Base-by-base conservation (phyloP, 2,797 vertebrate species). In the Micropoecilia bifurca region DNA sequence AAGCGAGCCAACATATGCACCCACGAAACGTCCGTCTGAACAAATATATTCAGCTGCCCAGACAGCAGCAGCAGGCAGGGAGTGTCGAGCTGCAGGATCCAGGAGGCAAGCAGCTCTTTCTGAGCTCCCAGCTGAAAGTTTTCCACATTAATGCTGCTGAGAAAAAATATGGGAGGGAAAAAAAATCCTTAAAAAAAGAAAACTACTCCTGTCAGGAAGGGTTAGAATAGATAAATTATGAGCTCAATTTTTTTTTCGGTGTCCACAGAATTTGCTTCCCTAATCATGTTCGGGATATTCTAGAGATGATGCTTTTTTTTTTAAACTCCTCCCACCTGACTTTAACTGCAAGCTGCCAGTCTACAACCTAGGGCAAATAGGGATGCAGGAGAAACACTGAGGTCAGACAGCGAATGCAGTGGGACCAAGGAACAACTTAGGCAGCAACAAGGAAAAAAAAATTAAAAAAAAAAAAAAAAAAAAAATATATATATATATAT, bases 191-290 rank as follows among this genome's bases (percentile, higher is more conserved):
- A 8, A 50, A 83, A 12, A 75, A 81, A 85, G 91, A 74, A 76
- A 71, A 63, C 9, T 41, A 83, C 87, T 75, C 84, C 84, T 78
- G 80, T 76, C 85, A 87, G 80, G 77, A 79, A 77, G 80, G 63
- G 72, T 22, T 8, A 90, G 91, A 91, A 87, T 63, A 84, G 84
- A 90, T 88, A 80, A 88, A 88, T 83, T 88, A 86, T 57, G 36
- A 84, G 83, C 84, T 88, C 78, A 86, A 78, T 85, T 88, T 90
- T 22, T 88, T 88, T 76, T 71, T n/a, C 78, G 45, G 85, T 80
- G 87, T 89, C 84, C 71, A 63, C 86, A 80, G 87, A 91, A 89
- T 88, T 89, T 89, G 80, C 80, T 83, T 88, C 68, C 77, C 78
- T 89, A 88, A 89, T 91, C 84, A 86, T 82, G 86, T 53, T 18